Evolutionary conservation across 2,113 vertebrate genomes (phyloP), one percentile per base, ranked within the genome.

Genomic region (Sturnira hondurensis): DNA sequence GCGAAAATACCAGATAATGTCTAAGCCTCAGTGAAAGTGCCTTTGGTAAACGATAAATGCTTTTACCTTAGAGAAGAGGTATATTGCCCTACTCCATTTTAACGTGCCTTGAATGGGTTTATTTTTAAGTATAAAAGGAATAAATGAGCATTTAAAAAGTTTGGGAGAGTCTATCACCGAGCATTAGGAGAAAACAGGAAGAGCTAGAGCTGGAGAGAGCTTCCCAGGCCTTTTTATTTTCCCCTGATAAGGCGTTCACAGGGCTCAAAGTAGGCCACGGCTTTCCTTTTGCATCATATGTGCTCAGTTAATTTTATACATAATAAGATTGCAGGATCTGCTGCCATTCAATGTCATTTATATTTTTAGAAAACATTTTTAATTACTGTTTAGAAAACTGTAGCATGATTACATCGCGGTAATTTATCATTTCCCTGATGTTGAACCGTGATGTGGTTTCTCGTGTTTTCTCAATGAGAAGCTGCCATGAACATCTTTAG

Each of bases 1-100:
- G 84, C 89, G 93, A 97, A 96, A 97, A 96, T 90, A 97, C 41
- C 86, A 67, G 71, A 71, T 80, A 97, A 95, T 54, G 68, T 77
- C 95, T 65, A 71, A 92, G 81, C 67, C 9, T 24, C 4, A n/a
- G 77, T 82, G 41, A 92, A 97, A 97, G 52, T 80, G 45, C 89
- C 83, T 86, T 96, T 93, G 76, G 47, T 92, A 95, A 93, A 92
- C 45, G 67, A 22, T 83, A 67, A 85, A 93, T 90, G 86, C 80
- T 91, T 96, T 68, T 80, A 81, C 15, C 19, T 94, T 91, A 67
- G 52, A 78, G 70, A 87, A 95, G 87, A 68, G 77, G 67, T 91
- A 58, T 56, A 41, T 88, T 91, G 78, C 67, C 68, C 0, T 91
- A 91, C 61, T 93, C n/a, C 33, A 84, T 33, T 86, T 86, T 76